Evolutionary conservation across 2,888 invertebrate species (phyloP).

Genomic region (Slavum lentiscoides): DNA sequence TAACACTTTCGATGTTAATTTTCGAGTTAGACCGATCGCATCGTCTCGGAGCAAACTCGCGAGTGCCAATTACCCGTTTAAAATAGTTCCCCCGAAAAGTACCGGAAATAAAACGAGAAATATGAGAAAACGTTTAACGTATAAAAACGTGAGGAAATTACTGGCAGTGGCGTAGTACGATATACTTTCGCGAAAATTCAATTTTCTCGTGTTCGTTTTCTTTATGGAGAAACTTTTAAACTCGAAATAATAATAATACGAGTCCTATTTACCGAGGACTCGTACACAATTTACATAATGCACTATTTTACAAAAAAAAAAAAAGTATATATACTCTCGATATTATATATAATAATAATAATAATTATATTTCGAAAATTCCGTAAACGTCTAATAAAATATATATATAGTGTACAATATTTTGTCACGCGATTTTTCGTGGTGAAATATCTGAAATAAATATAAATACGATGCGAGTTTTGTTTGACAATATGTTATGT

Average conservation of each 20-base stretch:
- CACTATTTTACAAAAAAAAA: too few species aligned
- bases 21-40: too few species aligned
- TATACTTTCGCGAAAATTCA: not conserved
- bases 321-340: too few species aligned
- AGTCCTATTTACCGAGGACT: not conserved
- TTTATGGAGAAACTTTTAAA: slow-evolving; percentile 1
- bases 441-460: not conserved
- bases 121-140: not conserved
- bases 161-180: not conserved
- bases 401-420: too few species aligned
- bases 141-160: not conserved
- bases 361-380: too few species aligned
- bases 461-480: too few species aligned
- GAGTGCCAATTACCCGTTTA: not conserved
- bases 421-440: not conserved
- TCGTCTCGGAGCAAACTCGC: too few species aligned
- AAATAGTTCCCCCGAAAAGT: not conserved
- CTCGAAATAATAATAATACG: not conserved
- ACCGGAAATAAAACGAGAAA: not conserved
- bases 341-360: too few species aligned
- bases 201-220: not conserved
- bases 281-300: too few species aligned
- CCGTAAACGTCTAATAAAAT: too few species aligned
- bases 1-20: too few species aligned
- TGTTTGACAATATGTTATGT: too few species aligned